Evolutionary conservation across 2,888 invertebrate genomes (phyloP).

Genomic region (Leptinotarsa rubiginosa): DNA sequence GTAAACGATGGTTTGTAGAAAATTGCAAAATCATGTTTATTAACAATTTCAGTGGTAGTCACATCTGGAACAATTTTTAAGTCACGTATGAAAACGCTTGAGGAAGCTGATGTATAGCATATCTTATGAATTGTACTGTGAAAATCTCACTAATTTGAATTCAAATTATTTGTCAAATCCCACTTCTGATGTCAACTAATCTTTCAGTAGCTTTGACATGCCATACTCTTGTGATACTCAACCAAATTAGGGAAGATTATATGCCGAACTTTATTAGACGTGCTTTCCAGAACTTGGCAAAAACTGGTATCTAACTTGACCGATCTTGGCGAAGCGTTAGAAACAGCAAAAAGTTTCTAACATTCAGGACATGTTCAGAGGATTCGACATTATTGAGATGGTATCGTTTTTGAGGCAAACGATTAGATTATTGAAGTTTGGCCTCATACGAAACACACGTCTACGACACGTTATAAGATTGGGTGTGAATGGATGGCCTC

Average conservation of each 20-base stretch:
- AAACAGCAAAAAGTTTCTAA: slow-evolving; percentile 31
- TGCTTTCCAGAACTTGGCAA: not conserved
- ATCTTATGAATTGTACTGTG: too few relatives aligned
- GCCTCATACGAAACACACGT: slow-evolving; percentile 43
- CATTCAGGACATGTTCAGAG: slow-evolving; percentile 53
- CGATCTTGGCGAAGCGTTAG: slow-evolving; percentile 18
- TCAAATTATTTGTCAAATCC: too few relatives aligned
- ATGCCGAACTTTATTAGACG: not conserved
- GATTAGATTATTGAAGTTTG: slow-evolving; percentile 52
- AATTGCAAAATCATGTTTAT: too few relatives aligned
- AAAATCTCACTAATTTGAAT: too few relatives aligned
- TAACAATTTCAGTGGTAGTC: too few relatives aligned
- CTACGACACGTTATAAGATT: slow-evolving; percentile 31
- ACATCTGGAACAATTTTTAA: too few relatives aligned
- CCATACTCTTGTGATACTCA: not conserved
- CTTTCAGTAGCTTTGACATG: too few relatives aligned
- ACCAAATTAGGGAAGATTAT: not conserved
- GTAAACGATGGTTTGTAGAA: too few relatives aligned
- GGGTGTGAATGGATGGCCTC: not conserved
- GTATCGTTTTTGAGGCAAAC: slow-evolving; percentile 52
- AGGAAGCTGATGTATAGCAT: too few relatives aligned
- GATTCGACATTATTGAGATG: slow-evolving; percentile 50
- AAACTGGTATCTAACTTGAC: not conserved
- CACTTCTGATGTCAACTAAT: too few relatives aligned
- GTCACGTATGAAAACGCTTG: too few relatives aligned